Evolutionary conservation across 2,797 vertebrate species (phyloP).

Genomic region (Natrix natrix): DNA sequence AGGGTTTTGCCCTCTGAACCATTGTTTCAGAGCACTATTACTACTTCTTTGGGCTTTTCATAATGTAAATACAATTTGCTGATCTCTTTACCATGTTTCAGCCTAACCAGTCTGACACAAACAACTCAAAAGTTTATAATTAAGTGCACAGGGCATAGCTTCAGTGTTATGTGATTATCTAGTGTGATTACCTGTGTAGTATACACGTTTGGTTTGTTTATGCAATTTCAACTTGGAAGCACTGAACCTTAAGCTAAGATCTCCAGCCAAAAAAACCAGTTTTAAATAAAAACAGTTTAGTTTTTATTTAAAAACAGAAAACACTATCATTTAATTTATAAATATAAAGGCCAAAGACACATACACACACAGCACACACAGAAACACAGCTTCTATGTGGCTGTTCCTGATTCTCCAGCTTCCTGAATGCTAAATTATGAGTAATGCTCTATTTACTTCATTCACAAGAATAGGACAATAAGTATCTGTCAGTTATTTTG

Average conservation of each 20-base stretch:
- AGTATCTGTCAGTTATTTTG: neutral
- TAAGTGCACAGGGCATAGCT: neutral
- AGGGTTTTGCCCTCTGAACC: neutral
- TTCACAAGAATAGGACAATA: neutral
- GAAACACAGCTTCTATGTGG: neutral
- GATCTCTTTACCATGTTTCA: neutral
- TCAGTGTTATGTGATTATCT: neutral
- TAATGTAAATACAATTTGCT: neutral
- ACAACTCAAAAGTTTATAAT: neutral
- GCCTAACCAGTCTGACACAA: neutral
- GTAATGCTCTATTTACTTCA: neutral
- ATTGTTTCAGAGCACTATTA: neutral
- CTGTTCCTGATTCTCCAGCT: neutral
- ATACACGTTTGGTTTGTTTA: neutral
- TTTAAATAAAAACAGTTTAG: neutral
- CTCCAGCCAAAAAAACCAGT: neutral
- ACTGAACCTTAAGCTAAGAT: neutral
- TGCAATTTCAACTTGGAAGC: neutral
- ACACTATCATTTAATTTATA: neutral
- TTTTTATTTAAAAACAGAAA: neutral
- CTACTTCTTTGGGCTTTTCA: neutral
- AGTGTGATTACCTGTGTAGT: neutral
- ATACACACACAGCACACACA: neutral
- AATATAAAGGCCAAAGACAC: neutral
- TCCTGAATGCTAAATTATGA: neutral